Percentiles rank a stretch among this genome's conserved stretches.
phyloP scores from a whole-genome alignment of 2,113 vertebrate species.

The Bufo gargarizans region DNA sequence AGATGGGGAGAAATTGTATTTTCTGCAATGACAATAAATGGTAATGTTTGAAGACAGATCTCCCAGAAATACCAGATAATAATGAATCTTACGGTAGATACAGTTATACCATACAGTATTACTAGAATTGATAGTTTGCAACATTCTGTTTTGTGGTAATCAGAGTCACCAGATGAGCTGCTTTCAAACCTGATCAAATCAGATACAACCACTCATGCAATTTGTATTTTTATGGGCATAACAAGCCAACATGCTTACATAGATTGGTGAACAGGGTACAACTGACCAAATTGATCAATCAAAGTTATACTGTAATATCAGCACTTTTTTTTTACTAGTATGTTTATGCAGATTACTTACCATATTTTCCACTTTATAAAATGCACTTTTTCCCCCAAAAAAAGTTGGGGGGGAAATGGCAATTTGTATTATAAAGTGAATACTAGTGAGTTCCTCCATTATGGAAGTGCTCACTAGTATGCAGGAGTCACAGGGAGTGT shows the following conservation, averaged over 20 bases:
- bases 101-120: not conserved
- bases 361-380: too few species aligned
- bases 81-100: not conserved
- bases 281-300: conserved; percentile 5
- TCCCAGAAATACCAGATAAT: not conserved
- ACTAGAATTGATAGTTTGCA: not conserved
- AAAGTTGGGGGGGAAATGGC: too few species aligned
- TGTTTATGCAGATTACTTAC: not conserved
- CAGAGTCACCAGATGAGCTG: not conserved
- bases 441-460: too few species aligned
- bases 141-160: not conserved
- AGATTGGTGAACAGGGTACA: not conserved
- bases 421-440: too few species aligned
- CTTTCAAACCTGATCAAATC: not conserved
- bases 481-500: too few species aligned
- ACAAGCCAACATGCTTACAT: not conserved
- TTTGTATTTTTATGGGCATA: conserved; percentile 7
- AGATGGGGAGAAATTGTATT: not conserved
- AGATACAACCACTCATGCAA: not conserved
- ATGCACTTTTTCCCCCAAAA: too few species aligned
- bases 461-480: too few species aligned
- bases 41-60: not conserved
- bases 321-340: not conserved
- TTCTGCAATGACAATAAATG: not conserved
- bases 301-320: not conserved